Conservation (phyloP, 2,113 vertebrate species). For the Anarrhichthys ocellatus region DNA sequence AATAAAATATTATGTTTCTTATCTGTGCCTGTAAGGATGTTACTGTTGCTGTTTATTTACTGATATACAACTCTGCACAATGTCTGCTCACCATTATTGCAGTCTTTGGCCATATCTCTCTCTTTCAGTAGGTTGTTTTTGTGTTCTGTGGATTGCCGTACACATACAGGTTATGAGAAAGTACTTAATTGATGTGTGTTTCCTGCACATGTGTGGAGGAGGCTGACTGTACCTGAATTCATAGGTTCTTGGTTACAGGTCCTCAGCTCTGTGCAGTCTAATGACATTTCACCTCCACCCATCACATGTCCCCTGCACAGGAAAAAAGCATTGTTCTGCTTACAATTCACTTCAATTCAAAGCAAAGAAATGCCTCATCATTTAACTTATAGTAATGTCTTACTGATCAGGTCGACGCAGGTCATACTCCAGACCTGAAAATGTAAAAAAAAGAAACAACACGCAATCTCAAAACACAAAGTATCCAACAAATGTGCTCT, state of each 20-base stretch:
- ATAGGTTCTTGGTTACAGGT: slow-evolving; percentile 85
- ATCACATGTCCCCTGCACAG: slow-evolving; percentile 82
- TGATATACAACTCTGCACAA: background rate
- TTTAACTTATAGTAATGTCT: slow-evolving; percentile 26
- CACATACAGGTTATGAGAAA: slow-evolving; percentile 5
- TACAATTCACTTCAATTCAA: background rate
- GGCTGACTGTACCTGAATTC: slow-evolving; percentile 84
- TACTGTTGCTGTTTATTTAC: background rate
- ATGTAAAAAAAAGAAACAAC: background rate
- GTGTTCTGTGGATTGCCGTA: slow-evolving; percentile 85
- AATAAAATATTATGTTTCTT: background rate
- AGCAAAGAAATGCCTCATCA: background rate
- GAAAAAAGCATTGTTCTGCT: background rate
- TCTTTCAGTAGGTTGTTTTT: slow-evolving; percentile 99
- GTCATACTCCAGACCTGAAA: slow-evolving; percentile 79
- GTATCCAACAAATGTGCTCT: slow-evolving; percentile 3
- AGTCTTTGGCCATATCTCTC: slow-evolving; percentile 87
- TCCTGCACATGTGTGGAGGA: background rate
- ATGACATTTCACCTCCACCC: slow-evolving; percentile 80
- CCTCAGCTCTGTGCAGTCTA: slow-evolving; percentile 84
- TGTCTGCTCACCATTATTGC: slow-evolving; percentile 88
- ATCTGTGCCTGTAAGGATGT: background rate
- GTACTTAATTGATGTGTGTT: background rate
- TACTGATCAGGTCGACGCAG: slow-evolving; percentile 71
- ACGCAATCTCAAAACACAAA: slow-evolving; percentile 3